Evolutionary conservation across 2,888 invertebrate species (phyloP).

Genomic region (Lordiphosa andalusiaca): DNA sequence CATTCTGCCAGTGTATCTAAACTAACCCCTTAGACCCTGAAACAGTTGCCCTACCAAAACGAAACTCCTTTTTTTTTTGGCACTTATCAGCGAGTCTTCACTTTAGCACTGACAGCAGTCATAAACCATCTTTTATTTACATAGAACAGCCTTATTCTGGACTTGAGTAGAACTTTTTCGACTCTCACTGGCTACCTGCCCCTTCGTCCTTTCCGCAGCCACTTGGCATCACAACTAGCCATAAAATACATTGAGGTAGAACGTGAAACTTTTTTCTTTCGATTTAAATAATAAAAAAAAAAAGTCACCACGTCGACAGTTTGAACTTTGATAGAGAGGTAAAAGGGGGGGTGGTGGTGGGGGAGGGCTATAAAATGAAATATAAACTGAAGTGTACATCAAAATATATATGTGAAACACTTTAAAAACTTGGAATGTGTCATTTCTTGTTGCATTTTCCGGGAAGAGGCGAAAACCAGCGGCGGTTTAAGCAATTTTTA

Average conservation of each 20-base stretch:
- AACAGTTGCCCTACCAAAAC: too few species aligned
- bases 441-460: slow-evolving; percentile 8
- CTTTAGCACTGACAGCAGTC: slow-evolving; percentile 13
- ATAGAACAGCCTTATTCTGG: slow-evolving; percentile 10
- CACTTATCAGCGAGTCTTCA: background rate
- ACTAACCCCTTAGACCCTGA: too few species aligned
- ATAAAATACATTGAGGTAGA: slow-evolving; percentile 43
- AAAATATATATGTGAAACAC: slow-evolving; percentile 26
- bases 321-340: slow-evolving; percentile 68
- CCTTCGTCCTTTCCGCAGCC: slow-evolving; percentile 6
- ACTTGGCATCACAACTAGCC: slow-evolving; percentile 59
- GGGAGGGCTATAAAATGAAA: slow-evolving; percentile 41
- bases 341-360: too few species aligned
- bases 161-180: slow-evolving; percentile 24
- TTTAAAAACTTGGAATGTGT: slow-evolving; percentile 10
- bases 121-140: slow-evolving; percentile 32
- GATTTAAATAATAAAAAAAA: slow-evolving; percentile 66
- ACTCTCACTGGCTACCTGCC: background rate
- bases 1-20: too few species aligned
- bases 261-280: slow-evolving; percentile 52
- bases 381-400: slow-evolving; percentile 17
- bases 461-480: slow-evolving; percentile 35
- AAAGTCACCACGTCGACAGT: slow-evolving; percentile 46
- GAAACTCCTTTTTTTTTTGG: background rate
- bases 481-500: slow-evolving; percentile 60